phyloP scores from a whole-genome alignment of 2,797 vertebrate genomes.

The Lepilemur septentrionalis region DNA sequence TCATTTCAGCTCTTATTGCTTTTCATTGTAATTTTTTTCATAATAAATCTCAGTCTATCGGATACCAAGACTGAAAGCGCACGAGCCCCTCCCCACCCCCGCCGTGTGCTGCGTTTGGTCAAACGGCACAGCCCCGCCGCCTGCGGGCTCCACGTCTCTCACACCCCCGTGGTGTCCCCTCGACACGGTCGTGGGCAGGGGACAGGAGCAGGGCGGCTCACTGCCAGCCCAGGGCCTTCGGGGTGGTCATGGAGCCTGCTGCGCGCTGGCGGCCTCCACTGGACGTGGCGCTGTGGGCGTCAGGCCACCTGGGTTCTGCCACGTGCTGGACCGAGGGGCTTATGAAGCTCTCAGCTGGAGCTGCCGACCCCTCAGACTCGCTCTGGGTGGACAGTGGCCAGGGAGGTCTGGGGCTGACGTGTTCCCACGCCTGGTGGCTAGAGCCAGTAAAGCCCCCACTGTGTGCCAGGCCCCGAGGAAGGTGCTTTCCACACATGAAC shows the following conservation, averaged over 20 bases:
- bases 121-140: rapidly evolving
- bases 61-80: not conserved
- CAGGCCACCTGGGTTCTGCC: rapidly evolving
- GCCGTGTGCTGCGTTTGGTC: rapidly evolving
- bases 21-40: not conserved
- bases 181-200: not conserved
- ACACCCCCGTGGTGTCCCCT: rapidly evolving
- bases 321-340: rapidly evolving
- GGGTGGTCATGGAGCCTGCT: not conserved
- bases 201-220: rapidly evolving
- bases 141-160: not conserved
- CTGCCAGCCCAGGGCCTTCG: rapidly evolving
- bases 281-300: rapidly evolving
- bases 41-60: not conserved
- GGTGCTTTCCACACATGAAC: rapidly evolving
- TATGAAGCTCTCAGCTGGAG: rapidly evolving
- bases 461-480: not conserved
- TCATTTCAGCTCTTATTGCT: not conserved
- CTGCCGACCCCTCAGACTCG: not conserved
- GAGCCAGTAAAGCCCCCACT: not conserved
- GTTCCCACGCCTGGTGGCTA: too few species aligned
- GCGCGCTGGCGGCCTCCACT: rapidly evolving
- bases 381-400: not conserved
- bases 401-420: rapidly evolving
- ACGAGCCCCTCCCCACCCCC: rapidly evolving